Conservation (phyloP, 2,113 vertebrate species). For the Tamias sibiricus region DNA sequence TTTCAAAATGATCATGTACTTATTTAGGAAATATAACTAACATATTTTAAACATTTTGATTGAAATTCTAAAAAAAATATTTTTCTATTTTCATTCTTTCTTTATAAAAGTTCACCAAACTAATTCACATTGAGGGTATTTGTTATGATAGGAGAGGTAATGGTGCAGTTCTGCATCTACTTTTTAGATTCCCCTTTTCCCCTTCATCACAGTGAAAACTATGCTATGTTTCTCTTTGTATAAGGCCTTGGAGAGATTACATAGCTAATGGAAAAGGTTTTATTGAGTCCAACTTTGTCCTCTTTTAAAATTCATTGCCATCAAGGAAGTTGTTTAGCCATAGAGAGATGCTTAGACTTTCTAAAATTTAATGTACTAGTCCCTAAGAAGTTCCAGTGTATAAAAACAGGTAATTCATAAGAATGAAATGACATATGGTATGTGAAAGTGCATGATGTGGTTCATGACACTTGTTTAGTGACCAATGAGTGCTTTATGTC, state of each 20-base stretch:
- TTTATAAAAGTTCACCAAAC: not conserved
- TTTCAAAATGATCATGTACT: slow-evolving; percentile 1
- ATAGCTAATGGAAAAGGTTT: not conserved
- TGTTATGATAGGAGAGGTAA: not conserved
- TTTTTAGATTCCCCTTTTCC: not conserved
- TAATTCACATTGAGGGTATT: not conserved
- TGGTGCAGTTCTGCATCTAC: not conserved
- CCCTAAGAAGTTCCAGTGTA: not conserved
- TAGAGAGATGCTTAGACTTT: not conserved
- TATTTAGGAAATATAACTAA: slow-evolving; percentile 7
- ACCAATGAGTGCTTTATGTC: not conserved
- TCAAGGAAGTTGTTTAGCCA: slow-evolving; percentile 36
- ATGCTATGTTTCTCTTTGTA: not conserved
- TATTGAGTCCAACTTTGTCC: slow-evolving; percentile 19
- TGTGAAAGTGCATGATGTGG: not conserved
- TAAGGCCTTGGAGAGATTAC: not conserved
- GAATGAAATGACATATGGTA: not conserved
- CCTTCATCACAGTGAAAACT: not conserved
- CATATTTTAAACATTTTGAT: not conserved
- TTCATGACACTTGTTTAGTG: not conserved
- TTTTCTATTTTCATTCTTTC: not conserved
- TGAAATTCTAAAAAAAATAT: not conserved
- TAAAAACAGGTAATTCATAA: slow-evolving; percentile 8
- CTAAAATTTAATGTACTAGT: slow-evolving; percentile 39
- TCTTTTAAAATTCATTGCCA: slow-evolving; percentile 33